Base-by-base conservation (phyloP, 2,113 vertebrate genomes). In the Campylomormyrus numenius region DNA sequence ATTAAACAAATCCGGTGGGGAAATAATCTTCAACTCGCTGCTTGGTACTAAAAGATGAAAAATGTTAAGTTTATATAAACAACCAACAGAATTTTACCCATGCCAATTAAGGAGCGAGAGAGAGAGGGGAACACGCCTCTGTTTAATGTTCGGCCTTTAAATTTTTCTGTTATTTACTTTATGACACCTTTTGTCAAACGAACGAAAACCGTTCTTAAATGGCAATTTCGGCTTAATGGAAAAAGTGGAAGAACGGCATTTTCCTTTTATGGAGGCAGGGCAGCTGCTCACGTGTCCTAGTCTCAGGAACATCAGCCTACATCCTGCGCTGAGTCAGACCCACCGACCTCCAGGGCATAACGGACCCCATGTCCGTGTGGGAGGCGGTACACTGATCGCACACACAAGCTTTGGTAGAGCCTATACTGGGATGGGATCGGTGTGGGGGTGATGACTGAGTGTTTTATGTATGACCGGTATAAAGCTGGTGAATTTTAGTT, bases 31-130 rank as follows among this genome's bases (percentile, higher is more conserved):
- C 96, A 96, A 96, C 94, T 92, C 93, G 93, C 95, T 95, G 95
- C 97, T 97, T 97, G 97, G 97, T 97, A 97, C 95, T 97, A 98
- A 98, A 99, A 98, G 95, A 97, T 98, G 96, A 98, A 98, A 98
- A 99, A 98, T 97, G 97, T 97, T 94, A 91, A 94, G 95, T 97
- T 97, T 95, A 95, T 98, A 97, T 99, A 99, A 99, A 99, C 98
- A 99, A 95, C 96, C 96, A 95, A 95, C 95, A 94, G 97, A 96
- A 97, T 97, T 97, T 97, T 96, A 96, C 95, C 98, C 97, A 94
- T 95, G 96, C 98, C 98, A 98, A 98, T 97, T 99, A 99, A 97
- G 98, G 98, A 98, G 97, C 92, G 96, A 96, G 95, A 94, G 95
- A 95, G 93, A 93, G 91, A 90, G 93, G 92, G 92, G 90, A 93